Evolutionary conservation across 2,113 vertebrate species (phyloP).

Genomic region (Vulpes ferrilata): DNA sequence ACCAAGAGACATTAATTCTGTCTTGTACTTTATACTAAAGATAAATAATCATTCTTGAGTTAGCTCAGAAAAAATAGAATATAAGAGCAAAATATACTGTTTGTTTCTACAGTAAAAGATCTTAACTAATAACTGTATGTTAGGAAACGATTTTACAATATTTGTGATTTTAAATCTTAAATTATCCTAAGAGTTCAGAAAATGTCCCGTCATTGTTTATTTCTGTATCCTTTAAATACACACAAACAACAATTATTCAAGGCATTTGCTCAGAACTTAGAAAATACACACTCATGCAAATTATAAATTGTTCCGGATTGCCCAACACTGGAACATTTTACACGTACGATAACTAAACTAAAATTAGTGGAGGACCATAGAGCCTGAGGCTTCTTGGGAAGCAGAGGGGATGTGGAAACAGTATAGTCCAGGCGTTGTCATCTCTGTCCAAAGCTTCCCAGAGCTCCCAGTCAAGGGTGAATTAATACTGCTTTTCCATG

Average conservation of each 20-base stretch:
- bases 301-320: background rate
- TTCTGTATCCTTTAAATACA: background rate
- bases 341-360: background rate
- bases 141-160: constrained; percentile 41
- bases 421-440: background rate
- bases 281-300: background rate
- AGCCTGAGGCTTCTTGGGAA: background rate
- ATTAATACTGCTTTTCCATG: background rate
- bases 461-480: background rate
- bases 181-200: background rate
- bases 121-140: background rate
- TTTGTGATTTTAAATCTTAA: constrained; percentile 1
- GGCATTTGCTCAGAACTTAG: background rate
- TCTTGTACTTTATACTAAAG: background rate
- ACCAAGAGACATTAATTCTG: background rate
- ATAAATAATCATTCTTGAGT: constrained; percentile 40
- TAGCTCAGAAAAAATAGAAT: constrained; percentile 38
- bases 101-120: background rate
- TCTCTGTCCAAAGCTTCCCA: background rate
- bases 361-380: background rate
- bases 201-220: background rate
- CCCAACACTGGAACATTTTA: background rate
- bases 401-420: background rate
- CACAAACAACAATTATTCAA: background rate
- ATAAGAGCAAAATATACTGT: background rate